phyloP scores from a whole-genome alignment of 92 coral and sea anemone species.

The Parazoanthus darwini region DNA sequence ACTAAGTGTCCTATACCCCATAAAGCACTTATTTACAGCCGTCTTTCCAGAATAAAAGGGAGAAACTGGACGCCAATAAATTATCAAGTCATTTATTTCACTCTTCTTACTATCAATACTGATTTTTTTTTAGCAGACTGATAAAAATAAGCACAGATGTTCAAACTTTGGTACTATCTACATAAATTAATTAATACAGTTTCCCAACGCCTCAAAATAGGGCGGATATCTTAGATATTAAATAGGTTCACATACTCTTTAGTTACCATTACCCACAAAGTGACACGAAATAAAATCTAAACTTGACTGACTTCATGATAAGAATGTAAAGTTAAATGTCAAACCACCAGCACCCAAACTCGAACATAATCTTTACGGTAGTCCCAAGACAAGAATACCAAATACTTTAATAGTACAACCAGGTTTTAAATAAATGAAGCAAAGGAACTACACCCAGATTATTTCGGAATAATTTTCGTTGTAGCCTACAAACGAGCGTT shows the following conservation, averaged over 20 bases:
- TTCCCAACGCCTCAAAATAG: background rate
- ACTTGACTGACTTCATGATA: too few relatives aligned
- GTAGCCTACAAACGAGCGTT: too few relatives aligned
- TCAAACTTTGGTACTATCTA: conserved; percentile 14
- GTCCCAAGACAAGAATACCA: background rate
- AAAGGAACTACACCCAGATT: background rate
- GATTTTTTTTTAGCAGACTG: conserved; percentile 2
- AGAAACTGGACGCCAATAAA: background rate
- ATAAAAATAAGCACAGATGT: conserved; percentile 38
- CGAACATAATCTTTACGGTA: too few relatives aligned
- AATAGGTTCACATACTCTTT: background rate
- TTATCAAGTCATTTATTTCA: conserved; percentile 4
- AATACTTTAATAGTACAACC: background rate
- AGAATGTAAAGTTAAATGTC: too few relatives aligned
- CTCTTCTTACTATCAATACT: background rate
- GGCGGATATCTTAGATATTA: background rate
- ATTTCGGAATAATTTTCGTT: too few relatives aligned
- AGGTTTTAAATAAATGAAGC: background rate
- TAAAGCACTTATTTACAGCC: background rate
- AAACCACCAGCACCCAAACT: background rate
- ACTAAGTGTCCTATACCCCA: too few relatives aligned
- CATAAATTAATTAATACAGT: background rate
- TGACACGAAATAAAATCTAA: background rate
- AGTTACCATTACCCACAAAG: background rate
- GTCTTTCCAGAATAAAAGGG: too few relatives aligned